Evolutionary conservation across 2,113 vertebrate genomes (phyloP), one percentile per base, ranked within the genome.

Genomic region (Oreochromis spilurus): DNA sequence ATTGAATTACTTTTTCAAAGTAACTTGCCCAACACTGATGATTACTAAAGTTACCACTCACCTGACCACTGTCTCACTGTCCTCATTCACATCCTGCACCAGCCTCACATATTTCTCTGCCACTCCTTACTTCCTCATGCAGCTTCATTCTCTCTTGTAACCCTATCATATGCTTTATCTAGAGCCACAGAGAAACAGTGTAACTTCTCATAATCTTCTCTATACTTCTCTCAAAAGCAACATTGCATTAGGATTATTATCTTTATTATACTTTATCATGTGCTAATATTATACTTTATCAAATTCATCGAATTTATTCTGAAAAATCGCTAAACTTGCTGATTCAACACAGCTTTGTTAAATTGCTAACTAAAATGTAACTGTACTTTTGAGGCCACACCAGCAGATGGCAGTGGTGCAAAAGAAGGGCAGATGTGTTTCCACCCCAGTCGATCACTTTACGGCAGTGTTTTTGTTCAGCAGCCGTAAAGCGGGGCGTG

Each of bases 401-500:
- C 45, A 77, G 72, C 72, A 77, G 72, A 50, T 31, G 72, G 72
- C 45, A 26, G 9, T 34, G 17, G 17, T n/a, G 24, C 16, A 34
- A 31, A 31, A 60, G 36, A 29, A 19, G 55, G 26, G 21, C 6
- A 6, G 29, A 19, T 38, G n/a, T 38, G 34, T 48, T 87, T 10
- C 85, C 86, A 36, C 9, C 88, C 82, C n/a, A 6, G 10, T 4
- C 1, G 1, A 0, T 21, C 50, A 4, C 7, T 93, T 91, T 94
- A 91, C 92, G 91, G 72, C 26, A 31, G 57, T 67, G 75, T 75
- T 43, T 13, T 52, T n/a, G 9, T 7, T 62, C 52, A 50, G 88
- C 89, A 45, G 84, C 82, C 93, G 94, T 88, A 94, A 95, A 95
- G 83, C 53, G 45, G 12, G 21, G 75, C 67, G n/a, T 31, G 45